Evolutionary conservation across 1,140 invertebrate species (phyloP), one percentile per base, ranked within the genome.

Genomic region (Drosophila subpulchrella): DNA sequence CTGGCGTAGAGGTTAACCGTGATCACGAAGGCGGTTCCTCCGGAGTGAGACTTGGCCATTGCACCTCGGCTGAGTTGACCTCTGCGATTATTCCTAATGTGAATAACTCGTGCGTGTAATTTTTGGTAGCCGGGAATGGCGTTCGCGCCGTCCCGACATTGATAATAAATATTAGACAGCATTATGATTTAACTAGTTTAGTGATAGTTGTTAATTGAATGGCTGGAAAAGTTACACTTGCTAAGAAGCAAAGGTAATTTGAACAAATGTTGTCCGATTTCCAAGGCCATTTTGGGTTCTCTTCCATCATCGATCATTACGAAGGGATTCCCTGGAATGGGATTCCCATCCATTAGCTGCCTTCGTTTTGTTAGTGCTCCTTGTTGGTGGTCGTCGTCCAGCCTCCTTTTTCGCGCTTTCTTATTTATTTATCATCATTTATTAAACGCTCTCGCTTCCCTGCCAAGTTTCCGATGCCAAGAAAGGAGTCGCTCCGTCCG

Each of bases 21-120:
- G 94, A 95, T 95, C 94, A 94, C 56, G 78, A 94, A 95, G 94
- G 94, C 92, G 94, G 94, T 94, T 94, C 92, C 93, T 93, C 93
- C 94, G 94, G 94, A 93, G 93, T 77, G 94, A 95, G 94, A 92
- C 94, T 93, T 82, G 80, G 85, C 73, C 90, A 91, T 91, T 92
- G 91, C 91, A 91, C 91, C 63, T 60, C 89, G 90, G 89, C 71
- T 91, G 88, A 91, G 90, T 90, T 92, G 90, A 92, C 90, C 91
- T 90, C 67, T 90, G 91, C 91, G 91, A 92, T 92, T 92, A 92
- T 91, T 91, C 91, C 91, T 92, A 92, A 92, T 91, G 91, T 85
- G 91, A 91, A 91, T 92, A 92, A 92, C 91, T 92, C 85, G 85
- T 90, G 80, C 82, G 85, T 91, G 91, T 82, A 91, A 91, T 92